These are phyloP conservation scores for Propithecus coquereli DNA, from an alignment of 2,113 vertebrate species.

Conservation along the genomic window DNA sequence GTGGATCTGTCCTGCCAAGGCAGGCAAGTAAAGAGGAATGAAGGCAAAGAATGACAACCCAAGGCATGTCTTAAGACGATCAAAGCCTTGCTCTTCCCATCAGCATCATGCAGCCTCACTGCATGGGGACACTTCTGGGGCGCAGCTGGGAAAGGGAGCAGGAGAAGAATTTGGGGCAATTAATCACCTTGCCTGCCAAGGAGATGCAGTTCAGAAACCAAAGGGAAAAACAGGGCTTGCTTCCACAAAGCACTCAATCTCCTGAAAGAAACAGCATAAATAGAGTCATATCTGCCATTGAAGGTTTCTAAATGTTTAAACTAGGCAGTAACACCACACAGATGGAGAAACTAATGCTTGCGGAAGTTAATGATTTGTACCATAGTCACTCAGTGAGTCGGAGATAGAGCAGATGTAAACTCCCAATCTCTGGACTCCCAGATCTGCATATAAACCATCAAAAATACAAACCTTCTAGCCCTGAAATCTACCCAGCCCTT, in stretches of 20 bases:
- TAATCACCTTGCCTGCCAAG: conserved; percentile 45
- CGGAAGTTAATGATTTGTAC: conserved; percentile 61
- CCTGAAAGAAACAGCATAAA: conserved; percentile 63
- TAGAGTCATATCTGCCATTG: conserved; percentile 66
- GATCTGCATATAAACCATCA: conserved; percentile 59
- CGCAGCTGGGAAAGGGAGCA: not conserved
- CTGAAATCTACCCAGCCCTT: conserved; percentile 42
- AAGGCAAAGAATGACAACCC: not conserved
- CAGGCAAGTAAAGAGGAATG: not conserved
- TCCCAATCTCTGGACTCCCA: conserved; percentile 56
- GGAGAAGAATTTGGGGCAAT: not conserved
- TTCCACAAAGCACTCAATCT: conserved; percentile 57
- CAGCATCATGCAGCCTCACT: not conserved
- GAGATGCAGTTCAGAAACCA: conserved; percentile 39
- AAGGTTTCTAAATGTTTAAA: conserved; percentile 73
- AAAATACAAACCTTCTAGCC: conserved; percentile 59
- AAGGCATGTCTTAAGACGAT: not conserved
- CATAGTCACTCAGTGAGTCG: not conserved
- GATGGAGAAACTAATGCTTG: conserved; percentile 50
- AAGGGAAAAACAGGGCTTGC: not conserved
- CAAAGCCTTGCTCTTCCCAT: not conserved
- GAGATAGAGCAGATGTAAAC: conserved; percentile 68
- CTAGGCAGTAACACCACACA: conserved; percentile 62
- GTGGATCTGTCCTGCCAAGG: not conserved
- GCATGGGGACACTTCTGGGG: not conserved